Percentiles rank a stretch among this genome's conserved stretches.
Evolutionary conservation across 2,113 vertebrate species (phyloP).

Genomic region (Nyctibius bracteatus): DNA sequence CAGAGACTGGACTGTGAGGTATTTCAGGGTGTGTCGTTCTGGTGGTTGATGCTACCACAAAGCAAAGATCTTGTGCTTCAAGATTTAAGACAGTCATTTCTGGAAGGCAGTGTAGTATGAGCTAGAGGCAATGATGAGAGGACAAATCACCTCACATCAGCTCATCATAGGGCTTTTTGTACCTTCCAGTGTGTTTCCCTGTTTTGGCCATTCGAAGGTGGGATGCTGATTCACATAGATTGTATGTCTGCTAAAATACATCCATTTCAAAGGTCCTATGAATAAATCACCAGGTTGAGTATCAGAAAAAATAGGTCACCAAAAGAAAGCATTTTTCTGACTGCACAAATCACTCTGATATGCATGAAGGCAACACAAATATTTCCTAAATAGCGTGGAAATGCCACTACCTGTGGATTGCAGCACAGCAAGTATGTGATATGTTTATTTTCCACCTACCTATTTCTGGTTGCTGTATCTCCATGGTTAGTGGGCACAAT

Average conservation of each 20-base stretch:
- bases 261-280: neutral
- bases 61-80: neutral
- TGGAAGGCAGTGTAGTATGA: neutral
- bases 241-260: neutral
- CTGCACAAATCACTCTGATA: neutral
- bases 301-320: neutral
- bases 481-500: neutral
- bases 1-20: neutral
- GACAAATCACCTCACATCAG: neutral
- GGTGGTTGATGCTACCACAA: neutral
- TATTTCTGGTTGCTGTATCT: neutral
- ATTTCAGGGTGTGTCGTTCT: neutral
- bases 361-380: neutral
- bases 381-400: neutral
- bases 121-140: neutral
- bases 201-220: neutral
- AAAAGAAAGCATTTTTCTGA: neutral
- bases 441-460: neutral
- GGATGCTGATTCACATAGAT: neutral
- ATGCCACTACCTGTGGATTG: neutral
- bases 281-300: neutral
- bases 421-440: neutral
- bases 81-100: neutral
- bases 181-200: neutral
- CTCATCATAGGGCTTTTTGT: neutral